Base-by-base conservation (phyloP, 2,888 invertebrate genomes). In the Drosophila subsilvestris region DNA sequence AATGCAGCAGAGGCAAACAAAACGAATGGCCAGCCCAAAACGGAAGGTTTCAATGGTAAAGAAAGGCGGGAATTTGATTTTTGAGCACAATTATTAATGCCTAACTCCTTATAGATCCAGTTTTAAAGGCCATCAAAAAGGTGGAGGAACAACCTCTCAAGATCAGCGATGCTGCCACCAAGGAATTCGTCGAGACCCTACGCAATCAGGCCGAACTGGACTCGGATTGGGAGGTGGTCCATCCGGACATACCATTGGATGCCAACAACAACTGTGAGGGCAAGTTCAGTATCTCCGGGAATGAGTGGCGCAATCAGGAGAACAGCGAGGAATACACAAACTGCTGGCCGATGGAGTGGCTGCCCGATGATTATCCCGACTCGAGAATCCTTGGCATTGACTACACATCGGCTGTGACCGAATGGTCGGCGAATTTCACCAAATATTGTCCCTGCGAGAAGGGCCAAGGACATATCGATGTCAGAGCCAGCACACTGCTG, bases 301-400 rank as follows among this genome's bases (percentile, higher is more conserved):
- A 80, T 22, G 89, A 90, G 29, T 92, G 92, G 92, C 68, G 77
- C 25, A 92, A 92, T 63, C 89, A 92, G 32, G 91, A 92, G 53
- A 56, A 74, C 12, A 79, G 78, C n/a, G 90, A 90, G 9, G 91
- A 90, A 20, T 93, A 93, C 75, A 96, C 97, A 1, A 94, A 94
- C 72, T 98, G 98, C 91, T 98, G 98, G 98, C 98, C 98, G 2
- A 96, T 96, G 93, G 98, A 98, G 89, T 99, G 98, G 98, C 92
- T 99, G 66, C 95, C 98, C 0, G 93, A 94, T 83, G 98, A 98
- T 91, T 94, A 95, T 83, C 94, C 94, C 43, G 94, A 95, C 89
- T 93, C 97, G 18, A 83, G 91, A 80, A 94, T 98, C 58, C 92
- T 98, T 57, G 97, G 97, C 49, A 94, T 98, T 43, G 98, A 98